Conservation (phyloP, 2,797 vertebrate species). For the Rachycentron canadum region DNA sequence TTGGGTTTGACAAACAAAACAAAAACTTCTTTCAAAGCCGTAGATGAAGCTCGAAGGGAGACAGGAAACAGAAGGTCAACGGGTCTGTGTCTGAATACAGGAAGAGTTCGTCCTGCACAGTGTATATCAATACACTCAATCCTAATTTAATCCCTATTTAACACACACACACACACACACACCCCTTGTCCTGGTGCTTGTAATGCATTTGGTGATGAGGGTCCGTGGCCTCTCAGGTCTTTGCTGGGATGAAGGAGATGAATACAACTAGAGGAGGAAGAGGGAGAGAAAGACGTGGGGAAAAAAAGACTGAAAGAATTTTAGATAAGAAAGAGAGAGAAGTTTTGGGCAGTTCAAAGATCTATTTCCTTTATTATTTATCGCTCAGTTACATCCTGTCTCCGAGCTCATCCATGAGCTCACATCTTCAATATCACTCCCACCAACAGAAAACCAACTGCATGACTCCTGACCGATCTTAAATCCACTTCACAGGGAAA, state of each 20-base stretch:
- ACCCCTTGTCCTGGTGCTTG: neutral
- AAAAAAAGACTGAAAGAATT: no score
- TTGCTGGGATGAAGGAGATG: slow-evolving; percentile 28
- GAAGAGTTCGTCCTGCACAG: neutral
- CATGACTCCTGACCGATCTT: no score
- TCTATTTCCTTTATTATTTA: slow-evolving; percentile 2
- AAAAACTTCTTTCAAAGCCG: neutral
- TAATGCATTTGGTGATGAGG: slow-evolving; percentile 51
- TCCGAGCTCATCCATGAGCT: neutral
- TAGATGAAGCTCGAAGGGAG: neutral
- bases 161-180: slow-evolving; percentile 5
- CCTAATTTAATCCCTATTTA: neutral
- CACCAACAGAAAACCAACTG: neutral
- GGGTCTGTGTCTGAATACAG: neutral
- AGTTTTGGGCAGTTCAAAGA: neutral
- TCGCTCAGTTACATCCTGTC: no score
- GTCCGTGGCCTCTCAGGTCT: slow-evolving; percentile 49
- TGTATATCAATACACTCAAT: neutral
- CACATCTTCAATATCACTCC: neutral
- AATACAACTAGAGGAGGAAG: neutral
- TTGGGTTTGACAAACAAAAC: neutral
- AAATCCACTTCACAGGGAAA: no score
- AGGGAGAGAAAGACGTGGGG: no score
- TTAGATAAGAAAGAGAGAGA: neutral
- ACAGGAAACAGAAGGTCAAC: slow-evolving; percentile 20